Conservation (phyloP, 2,113 vertebrate species). For the Acanthochromis polyacanthus region DNA sequence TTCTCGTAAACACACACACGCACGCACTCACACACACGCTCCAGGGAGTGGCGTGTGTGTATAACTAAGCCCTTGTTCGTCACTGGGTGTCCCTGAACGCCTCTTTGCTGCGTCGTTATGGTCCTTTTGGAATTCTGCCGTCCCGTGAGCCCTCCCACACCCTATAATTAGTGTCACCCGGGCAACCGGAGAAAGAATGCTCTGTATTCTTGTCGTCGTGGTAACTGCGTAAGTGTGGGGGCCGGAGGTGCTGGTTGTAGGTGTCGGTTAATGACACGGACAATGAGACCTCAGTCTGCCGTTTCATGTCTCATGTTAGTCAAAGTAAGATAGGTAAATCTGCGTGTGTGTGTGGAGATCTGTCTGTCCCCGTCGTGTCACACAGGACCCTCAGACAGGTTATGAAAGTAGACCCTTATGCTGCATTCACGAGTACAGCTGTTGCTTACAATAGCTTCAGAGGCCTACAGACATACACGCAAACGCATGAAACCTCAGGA, state of each 20-base stretch:
- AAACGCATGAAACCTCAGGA: neutral
- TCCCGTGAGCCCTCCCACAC: conserved; percentile 77
- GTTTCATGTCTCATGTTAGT: conserved; percentile 36
- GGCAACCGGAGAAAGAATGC: conserved; percentile 81
- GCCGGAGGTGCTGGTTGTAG: conserved; percentile 66
- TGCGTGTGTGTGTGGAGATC: neutral
- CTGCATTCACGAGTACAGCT: conserved; percentile 13
- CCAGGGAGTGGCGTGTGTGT: conserved; percentile 71
- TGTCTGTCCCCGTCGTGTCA: neutral
- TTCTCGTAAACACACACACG: conserved; percentile 67
- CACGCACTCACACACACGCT: conserved; percentile 64
- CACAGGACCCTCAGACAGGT: conserved; percentile 15
- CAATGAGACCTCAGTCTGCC: conserved; percentile 65
- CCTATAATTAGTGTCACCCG: conserved; percentile 77
- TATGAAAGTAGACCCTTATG: conserved; percentile 20
- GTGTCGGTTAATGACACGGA: conserved; percentile 66
- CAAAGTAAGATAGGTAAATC: conserved; percentile 14
- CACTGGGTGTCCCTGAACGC: conserved; percentile 72
- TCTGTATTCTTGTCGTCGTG: conserved; percentile 72
- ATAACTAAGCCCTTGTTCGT: conserved; percentile 76
- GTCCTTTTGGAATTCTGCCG: conserved; percentile 71
- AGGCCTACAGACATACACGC: neutral
- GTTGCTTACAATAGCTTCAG: conserved; percentile 20
- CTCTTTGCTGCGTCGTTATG: conserved; percentile 69
- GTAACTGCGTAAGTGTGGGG: conserved; percentile 71